Percentiles rank a stretch among this genome's conserved stretches.
Evolutionary conservation across 64 coral and sea anemone genomes (phyloP).

Genomic region (Hydrozoanthus tunicans): DNA sequence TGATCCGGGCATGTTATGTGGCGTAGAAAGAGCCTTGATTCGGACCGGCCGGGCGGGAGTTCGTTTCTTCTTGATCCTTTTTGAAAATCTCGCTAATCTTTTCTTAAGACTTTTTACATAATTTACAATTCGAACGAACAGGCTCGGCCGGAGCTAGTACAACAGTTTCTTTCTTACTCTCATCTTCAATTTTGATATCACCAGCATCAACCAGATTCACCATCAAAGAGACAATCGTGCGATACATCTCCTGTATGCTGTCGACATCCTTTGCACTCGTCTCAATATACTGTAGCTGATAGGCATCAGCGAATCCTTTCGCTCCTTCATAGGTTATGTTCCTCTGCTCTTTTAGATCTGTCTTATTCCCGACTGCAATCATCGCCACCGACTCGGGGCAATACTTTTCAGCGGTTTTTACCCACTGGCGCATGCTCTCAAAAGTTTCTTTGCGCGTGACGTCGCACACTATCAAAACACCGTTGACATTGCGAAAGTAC

Average conservation of each 20-base stretch:
- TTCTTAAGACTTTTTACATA: conserved; percentile 16
- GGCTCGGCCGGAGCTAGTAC: conserved; percentile 17
- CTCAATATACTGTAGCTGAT: conserved; percentile 69
- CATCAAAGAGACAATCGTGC: conserved; percentile 55
- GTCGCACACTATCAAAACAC: conserved; percentile 83
- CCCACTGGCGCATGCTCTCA: conserved; percentile 60
- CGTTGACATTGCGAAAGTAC: conserved; percentile 82
- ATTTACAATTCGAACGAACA: background rate
- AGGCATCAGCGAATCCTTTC: conserved; percentile 40
- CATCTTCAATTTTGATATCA: conserved; percentile 60
- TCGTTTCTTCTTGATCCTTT: too few relatives aligned
- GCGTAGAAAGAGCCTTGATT: too few relatives aligned
- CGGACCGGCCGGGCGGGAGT: too few relatives aligned
- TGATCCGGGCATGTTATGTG: too few relatives aligned
- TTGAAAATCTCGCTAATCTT: background rate
- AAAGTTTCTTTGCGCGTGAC: conserved; percentile 67
- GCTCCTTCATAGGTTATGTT: conserved; percentile 40
- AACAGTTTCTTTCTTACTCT: conserved; percentile 27
- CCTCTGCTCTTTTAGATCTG: conserved; percentile 43
- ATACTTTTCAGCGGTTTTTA: conserved; percentile 55
- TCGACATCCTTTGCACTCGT: conserved; percentile 67
- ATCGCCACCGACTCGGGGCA: conserved; percentile 60
- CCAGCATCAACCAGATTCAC: conserved; percentile 58
- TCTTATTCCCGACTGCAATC: conserved; percentile 85
- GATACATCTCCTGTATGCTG: conserved; percentile 74